Evolutionary conservation across 2,797 vertebrate species (phyloP), one percentile per base, ranked within the genome.

Genomic region (Onychomys leucogaster): DNA sequence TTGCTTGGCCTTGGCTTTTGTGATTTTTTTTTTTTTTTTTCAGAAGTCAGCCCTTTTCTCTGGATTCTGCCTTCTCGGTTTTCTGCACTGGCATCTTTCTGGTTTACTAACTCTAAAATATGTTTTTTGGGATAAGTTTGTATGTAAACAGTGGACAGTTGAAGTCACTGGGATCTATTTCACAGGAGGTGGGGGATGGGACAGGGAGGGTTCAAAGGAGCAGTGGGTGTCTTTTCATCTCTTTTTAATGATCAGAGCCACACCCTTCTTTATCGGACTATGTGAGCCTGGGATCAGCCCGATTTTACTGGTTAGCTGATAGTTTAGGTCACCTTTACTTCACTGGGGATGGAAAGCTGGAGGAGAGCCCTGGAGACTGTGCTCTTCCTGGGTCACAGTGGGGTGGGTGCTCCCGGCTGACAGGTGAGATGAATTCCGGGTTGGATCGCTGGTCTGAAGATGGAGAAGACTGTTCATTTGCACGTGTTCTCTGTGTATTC

Each of bases 11-110:
- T 94, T 46, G 80, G 96, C 92, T 97, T 95, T 75, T 88, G 8
- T 75, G 75, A 92, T n/a, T 13, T 94, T 96, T 98, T 95, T 94
- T n/a, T 94, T n/a, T 67, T 69, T 73, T 41, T 43, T 43, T 75
- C 71, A 96, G 90, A 96, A 97, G 96, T 98, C 97, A 97, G 96
- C 97, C 96, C 95, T 97, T 91, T 97, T 84, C 89, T 97, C 90
- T 73, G 78, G 83, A 91, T 95, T 97, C 82, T 95, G 78, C 73
- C 81, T 90, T 96, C 83, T 95, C 49, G 69, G 77, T 91, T 90
- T 96, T 97, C 96, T 94, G 52, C 89, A 63, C 91, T 94, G 97
- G 95, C 90, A 83, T 96, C 92, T 91, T 96, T 92, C 88, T 93
- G 55, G 94, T 57, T 95, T 25, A 9, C 81, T 92, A 84, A 89